A percentile compares a stretch with the other conserved stretches of the same genome.
These are phyloP conservation scores for Limnephilus auricula DNA, from an alignment of 2,888 invertebrate genomes.

Conservation along the genomic window DNA sequence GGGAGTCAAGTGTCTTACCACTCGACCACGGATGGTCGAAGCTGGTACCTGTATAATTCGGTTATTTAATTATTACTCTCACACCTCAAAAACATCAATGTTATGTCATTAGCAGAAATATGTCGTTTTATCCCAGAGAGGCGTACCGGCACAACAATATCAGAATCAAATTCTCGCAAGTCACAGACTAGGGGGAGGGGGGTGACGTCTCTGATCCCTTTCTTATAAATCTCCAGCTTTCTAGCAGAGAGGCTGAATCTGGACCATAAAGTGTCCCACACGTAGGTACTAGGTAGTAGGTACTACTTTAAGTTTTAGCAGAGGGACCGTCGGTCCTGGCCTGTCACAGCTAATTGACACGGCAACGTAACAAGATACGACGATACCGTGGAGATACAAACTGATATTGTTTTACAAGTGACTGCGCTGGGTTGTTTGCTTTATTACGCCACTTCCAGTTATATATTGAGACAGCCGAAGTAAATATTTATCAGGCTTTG, in stretches of 20 bases:
- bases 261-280: not conserved
- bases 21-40: too few species aligned
- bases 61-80: not conserved
- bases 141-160: not conserved
- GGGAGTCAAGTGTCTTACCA: too few species aligned
- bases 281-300: not conserved
- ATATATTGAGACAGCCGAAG: not conserved
- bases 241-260: not conserved
- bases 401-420: slow-evolving; percentile 2
- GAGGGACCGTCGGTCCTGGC: not conserved
- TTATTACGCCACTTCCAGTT: not conserved
- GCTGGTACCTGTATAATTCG: not conserved
- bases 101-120: not conserved
- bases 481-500: not conserved
- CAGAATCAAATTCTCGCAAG: not conserved
- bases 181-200: not conserved
- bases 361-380: not conserved
- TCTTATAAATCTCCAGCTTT: not conserved
- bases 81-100: not conserved
- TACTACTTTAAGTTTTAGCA: not conserved
- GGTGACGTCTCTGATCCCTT: not conserved
- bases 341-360: not conserved
- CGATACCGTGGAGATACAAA: not conserved
- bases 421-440: not conserved
- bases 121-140: not conserved